These are phyloP conservation scores for Pteropus rufus DNA, from an alignment of 2,797 vertebrate species.

Conservation along the genomic window DNA sequence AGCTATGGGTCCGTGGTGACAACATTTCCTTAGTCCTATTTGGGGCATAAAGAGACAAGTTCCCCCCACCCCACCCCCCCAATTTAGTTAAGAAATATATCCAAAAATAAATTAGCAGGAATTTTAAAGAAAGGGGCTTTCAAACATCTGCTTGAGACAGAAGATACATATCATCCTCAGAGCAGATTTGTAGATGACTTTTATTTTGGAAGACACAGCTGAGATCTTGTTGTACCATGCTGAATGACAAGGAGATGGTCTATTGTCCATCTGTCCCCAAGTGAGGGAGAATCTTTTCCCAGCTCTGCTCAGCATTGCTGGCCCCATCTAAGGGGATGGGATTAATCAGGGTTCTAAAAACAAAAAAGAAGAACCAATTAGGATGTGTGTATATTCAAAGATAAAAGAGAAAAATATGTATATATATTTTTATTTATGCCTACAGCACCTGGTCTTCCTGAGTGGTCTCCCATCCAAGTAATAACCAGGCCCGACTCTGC, in stretches of 20 bases:
- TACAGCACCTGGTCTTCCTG: too few species aligned
- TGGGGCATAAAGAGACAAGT: not conserved
- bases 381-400: not conserved
- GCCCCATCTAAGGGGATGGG: not conserved
- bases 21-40: not conserved
- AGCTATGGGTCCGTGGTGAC: not conserved
- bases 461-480: too few species aligned
- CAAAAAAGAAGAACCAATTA: not conserved
- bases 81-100: not conserved
- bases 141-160: not conserved
- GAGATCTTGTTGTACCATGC: not conserved
- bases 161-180: not conserved
- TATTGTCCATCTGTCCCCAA: not conserved
- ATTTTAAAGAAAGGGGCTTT: not conserved
- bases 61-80: rapidly evolving
- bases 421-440: too few species aligned
- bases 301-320: not conserved
- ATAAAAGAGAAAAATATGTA: not conserved
- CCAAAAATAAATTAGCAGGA: not conserved
- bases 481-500: too few species aligned
- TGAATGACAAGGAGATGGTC: not conserved
- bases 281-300: not conserved
- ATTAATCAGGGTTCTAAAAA: not conserved
- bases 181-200: not conserved
- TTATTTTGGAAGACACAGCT: not conserved